Base-by-base conservation (phyloP, 1,140 invertebrate genomes). In the Drosophila asahinai region DNA sequence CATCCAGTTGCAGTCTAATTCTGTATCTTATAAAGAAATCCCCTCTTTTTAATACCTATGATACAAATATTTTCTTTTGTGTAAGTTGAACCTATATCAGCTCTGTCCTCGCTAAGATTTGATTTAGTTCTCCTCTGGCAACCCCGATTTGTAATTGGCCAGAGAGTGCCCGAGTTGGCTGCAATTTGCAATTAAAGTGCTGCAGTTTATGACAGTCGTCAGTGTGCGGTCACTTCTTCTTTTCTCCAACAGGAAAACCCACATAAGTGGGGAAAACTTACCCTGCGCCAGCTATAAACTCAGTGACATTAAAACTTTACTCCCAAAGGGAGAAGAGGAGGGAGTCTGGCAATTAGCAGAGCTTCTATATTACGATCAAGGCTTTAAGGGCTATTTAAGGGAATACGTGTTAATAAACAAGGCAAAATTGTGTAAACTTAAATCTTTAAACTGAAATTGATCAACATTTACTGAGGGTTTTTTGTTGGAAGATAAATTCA, bases 101-200 rank as follows among this genome's bases (percentile, higher is more conserved):
- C 33, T 40, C n/a, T 22, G 1, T 33, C n/a, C n/a, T 17, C 7
- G 1, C 33, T 4, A 25, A 51, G 45, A 51, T 64, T 49, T 64
- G 65, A 68, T 51, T 68, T 68, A 68, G 63, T 49, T 52, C 47
- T 40, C 25, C 60, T 27, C 7, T 7, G 17, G 40, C 40, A 22
- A 3, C 17, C 19, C 11, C 25, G 11, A 30, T n/a, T 48, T 36
- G 38, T 70, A 70, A 70, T 70, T 70, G 61, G 48, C 48, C 48
- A 33, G n/a, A 17, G 47, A 49, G 25, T 30, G 43, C 15, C 11
- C 60, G 19, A 25, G 47, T 65, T 70, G 27, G 47, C 38, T 65
- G 61, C 48, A 70, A 65, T 54, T 70, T 70, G 66, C 61, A 70
- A 70, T 70, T 70, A 68, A 68, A 45, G 47, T 64, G 66, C 66